Percentiles rank a stretch among this genome's conserved stretches.
These are phyloP conservation scores for Zelostemma sp. DNA, from an alignment of 1,140 invertebrate species.

Conservation along the genomic window DNA sequence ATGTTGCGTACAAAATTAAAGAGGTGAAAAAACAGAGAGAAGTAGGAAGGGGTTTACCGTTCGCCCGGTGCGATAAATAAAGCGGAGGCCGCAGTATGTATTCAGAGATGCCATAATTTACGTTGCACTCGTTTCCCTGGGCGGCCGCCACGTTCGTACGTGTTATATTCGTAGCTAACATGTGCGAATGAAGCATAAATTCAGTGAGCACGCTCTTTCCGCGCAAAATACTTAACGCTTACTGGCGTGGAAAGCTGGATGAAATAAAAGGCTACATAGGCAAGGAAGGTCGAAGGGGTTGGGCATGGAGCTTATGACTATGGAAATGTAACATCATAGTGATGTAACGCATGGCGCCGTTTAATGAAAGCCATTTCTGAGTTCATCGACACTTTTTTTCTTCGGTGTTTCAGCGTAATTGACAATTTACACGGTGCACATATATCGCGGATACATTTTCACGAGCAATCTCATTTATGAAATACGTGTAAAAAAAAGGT, in stretches of 20 bases:
- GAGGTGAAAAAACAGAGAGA: slow-evolving; percentile 25
- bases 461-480: no score
- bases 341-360: not conserved
- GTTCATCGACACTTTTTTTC: not conserved
- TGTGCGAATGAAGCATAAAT: slow-evolving; percentile 65
- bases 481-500: no score
- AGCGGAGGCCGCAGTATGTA: slow-evolving; percentile 44
- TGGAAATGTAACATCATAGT: slow-evolving; percentile 1
- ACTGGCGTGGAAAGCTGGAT: slow-evolving; percentile 46
- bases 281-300: slow-evolving; percentile 17
- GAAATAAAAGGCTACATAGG: slow-evolving; percentile 29
- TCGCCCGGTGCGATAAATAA: slow-evolving; percentile 52
- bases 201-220: slow-evolving; percentile 45
- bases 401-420: not conserved
- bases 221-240: slow-evolving; percentile 55
- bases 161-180: slow-evolving; percentile 49
- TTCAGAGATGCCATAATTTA: slow-evolving; percentile 58
- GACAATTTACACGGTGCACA: not conserved
- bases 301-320: slow-evolving; percentile 8
- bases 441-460: no score
- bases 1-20: slow-evolving; percentile 43
- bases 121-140: slow-evolving; percentile 53
- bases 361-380: not conserved
- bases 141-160: slow-evolving; percentile 22
- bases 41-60: slow-evolving; percentile 21